Base-by-base conservation (phyloP, 2,888 invertebrate genomes). In the Phoenoteleia sp. region DNA sequence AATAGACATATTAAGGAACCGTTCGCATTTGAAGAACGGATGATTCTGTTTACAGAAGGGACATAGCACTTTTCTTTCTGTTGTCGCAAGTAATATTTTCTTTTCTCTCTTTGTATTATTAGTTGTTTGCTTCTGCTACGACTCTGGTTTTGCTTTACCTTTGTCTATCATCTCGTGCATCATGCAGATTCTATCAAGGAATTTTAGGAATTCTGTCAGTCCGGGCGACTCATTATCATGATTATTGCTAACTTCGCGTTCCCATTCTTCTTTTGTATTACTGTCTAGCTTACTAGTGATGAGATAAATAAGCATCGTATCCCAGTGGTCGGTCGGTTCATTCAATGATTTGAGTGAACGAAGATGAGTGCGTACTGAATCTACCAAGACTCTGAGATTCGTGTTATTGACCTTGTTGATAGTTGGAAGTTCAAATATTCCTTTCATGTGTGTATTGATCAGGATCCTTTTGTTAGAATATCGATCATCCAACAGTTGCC, bases 181-280 rank as follows among this genome's bases (percentile, higher is more conserved):
- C 54, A 25, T 7, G 17, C 54, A 25, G 25, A 1, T 21, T 15
- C n/a, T 54, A 3, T 54, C 54, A 1, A 54, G n/a, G 25, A 54
- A 54, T n/a, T 54, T 54, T 9, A 54, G 13, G n/a, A 54, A n/a
- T 0, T 21, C 54, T 15, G 6, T n/a, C 1, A 54, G 13, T 3
- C 1, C n/a, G 17, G 54, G 25, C 5, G 1, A 2, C 9, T 9
- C 17, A 1, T 27, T n/a, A n/a, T 54, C 25, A 1, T 25, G 3
- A 1, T 15, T 23, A 21, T 9, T 21, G 9, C 47, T 47, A 11
- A 19, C 21, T 11, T 45, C 23, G 3, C 27, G 13, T 13, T 69
- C 69, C 69, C 69, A 69, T 0, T 69, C 54, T 56, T 21, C 36
- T 9, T 52, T 29, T 0, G 69, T 69, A 3, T 5, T 39, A 5